Evolutionary conservation across 1,140 invertebrate species (phyloP), one percentile per base, ranked within the genome.

Genomic region (Neelides sp.): DNA sequence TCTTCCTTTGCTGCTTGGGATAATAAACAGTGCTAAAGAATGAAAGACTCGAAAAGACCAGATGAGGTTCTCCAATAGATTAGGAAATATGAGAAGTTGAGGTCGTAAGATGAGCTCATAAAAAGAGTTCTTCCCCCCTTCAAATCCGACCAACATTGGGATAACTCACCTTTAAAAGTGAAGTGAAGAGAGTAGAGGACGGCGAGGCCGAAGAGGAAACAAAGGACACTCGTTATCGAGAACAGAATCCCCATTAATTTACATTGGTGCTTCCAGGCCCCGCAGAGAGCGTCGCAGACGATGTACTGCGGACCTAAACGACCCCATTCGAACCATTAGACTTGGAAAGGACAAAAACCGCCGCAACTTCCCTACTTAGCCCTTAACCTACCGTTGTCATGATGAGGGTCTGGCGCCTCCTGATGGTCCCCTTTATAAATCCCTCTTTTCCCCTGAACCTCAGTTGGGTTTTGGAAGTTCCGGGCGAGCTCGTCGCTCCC

Each of bases 201-300:
- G 12, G 48, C 59, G 20, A 61, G 44, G 49, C 53, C 55, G 30
- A 61, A 61, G n/a, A 61, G 19, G 27, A 61, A 41, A 44, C 59
- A 57, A 39, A 61, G 59, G n/a, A 57, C 53, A 35, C 55, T 57
- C 34, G 59, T 57, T 27, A 61, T 61, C 24, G 59, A 61, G 46
- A 61, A 61, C 26, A 61, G 50, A 34, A 61, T 61, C 23, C 59
- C 59, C 59, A 61, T 61, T 50, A 61, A 53, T 52, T 61, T 61
- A 53, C 59, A 61, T 40, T 61, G 59, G 28, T 61, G 55, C 34
- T 54, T 57, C 55, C 55, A 57, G 8, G 59, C 59, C 48, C 55
- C 59, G 39, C 59, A 61, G 26, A 61, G 37, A 8, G 59, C 59
- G 50, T 61, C 55, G 51, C 59, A 61, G 48, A 57, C 52, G 34